Evolutionary conservation across 2,113 vertebrate species (phyloP), one percentile per base, ranked within the genome.

Genomic region (Megalops atlanticus): DNA sequence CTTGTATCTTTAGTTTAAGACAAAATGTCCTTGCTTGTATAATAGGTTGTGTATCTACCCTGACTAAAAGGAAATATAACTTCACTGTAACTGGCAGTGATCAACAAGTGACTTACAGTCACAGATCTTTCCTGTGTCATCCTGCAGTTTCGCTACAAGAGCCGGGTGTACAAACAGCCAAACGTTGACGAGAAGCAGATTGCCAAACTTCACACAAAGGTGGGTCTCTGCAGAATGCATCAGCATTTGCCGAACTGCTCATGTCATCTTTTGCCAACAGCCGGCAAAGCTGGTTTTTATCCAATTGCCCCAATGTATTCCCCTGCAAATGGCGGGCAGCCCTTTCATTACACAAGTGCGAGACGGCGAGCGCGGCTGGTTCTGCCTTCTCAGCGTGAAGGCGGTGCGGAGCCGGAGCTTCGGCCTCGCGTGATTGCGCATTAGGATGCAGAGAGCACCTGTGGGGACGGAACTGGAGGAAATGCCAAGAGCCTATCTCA

Each of bases 131-230:
- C n/a, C 8, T n/a, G n/a, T 71, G 73, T 73, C 21, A 54, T 40
- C 54, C 36, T 80, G 82, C 90, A 95, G 95, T 95, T 95, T 81
- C 92, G 94, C 40, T 95, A 95, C 84, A 95, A 95, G 89, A 95
- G 92, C 80, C 77, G 95, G 86, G 88, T 95, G 4, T 95, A 95
- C 89, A 85, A 90, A 72, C 92, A 94, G 18, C 87, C 92, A 64
- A 87, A 89, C 24, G 78, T 94, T 49, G 93, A 95, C n/a, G 93
- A 95, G 86, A 95, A 95, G 38, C 93, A 93, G 85, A 92, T 95
- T 4, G 90, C 92, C 87, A 95, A 94, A 82, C 91, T 95, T 27
- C 94, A 95, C 24, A 94, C 93, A 0, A 95, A 95, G 94, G 95
- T 95, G 82, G 80, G 27, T 41, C 2, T 38, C 7, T 2, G 5